Evolutionary conservation across 2,797 vertebrate species (phyloP).

Genomic region (Onychomys arenicola): DNA sequence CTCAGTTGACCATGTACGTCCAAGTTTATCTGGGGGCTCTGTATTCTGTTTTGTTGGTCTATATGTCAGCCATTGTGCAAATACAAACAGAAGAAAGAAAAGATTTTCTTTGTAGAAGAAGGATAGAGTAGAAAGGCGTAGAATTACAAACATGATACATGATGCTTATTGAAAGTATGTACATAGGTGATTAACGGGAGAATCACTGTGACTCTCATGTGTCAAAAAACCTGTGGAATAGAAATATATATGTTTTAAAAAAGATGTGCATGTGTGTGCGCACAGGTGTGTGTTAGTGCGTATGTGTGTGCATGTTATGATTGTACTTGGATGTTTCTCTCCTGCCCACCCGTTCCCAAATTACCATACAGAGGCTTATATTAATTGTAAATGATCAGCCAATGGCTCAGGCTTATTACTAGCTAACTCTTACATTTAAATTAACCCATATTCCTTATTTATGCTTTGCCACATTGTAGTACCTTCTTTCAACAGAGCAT

Average conservation of each 20-base stretch:
- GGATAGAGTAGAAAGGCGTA: background rate
- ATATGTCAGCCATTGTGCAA: background rate
- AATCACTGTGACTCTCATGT: conserved; percentile 12
- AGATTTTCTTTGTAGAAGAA: background rate
- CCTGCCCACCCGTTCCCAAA: no score
- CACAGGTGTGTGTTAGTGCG: background rate
- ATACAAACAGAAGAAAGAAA: conserved; percentile 39
- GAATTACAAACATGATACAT: background rate
- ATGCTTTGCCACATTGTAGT: no score
- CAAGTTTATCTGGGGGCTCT: conserved; percentile 7
- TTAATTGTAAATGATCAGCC: no score
- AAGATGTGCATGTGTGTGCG: background rate
- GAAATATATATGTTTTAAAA: background rate
- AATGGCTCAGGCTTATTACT: no score
- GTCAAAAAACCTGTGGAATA: background rate
- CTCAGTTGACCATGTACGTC: background rate
- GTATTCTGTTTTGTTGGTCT: background rate
- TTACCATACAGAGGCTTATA: no score
- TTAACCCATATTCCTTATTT: no score
- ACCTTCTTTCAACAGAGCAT: no score
- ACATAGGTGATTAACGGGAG: background rate
- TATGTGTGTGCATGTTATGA: background rate
- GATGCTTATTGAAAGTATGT: conserved; percentile 10
- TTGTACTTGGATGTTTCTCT: no score
- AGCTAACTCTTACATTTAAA: no score